Evolutionary conservation across 2,888 invertebrate species (phyloP), one percentile per base, ranked within the genome.

Genomic region (Drosophila paracracens): DNA sequence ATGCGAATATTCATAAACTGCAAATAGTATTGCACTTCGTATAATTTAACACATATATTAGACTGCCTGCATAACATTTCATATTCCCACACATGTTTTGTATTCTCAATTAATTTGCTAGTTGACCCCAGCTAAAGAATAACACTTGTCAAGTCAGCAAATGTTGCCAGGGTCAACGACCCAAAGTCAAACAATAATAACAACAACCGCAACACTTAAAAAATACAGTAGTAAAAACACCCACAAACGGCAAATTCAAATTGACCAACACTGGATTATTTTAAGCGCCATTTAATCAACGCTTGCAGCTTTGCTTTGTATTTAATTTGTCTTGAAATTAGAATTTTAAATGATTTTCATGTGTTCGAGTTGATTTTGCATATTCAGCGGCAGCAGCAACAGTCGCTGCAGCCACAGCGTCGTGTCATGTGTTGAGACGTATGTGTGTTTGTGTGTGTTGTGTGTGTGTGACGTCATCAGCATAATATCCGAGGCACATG

Each of bases 301-400:
- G 89, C 83, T 70, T 78, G 83, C 75, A 83, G 88, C 75, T 76
- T 78, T 74, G 71, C 74, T 81, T 81, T 89, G 82, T 81, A 84
- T 85, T 89, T 75, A 82, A 90, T 83, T 86, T 90, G 90, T 81
- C 89, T 86, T 83, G 79, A 79, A 86, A 90, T 87, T 87, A 90
- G 86, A 87, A 87, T 89, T 87, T 87, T 88, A 90, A 90, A 86
- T 86, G 83, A 74, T 69, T 73, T 75, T 43, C 72, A 71, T 65
- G 46, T 57, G 52, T 60, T 27, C 60, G 53, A 46, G 69, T 63
- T 40, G 62, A 66, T 76, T 81, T 87, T 87, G 86, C 90, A 87
- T 90, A 88, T 90, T 75, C 83, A 77, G 63, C 27, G 35, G 35
- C 35, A 35, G 35, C 35, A 31, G 11, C 38, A n/a, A 40, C 72